A percentile compares a stretch with the other conserved stretches of the same genome.
Conservation (phyloP, 2,797 vertebrate species). For the Acanthopagrus latus region DNA sequence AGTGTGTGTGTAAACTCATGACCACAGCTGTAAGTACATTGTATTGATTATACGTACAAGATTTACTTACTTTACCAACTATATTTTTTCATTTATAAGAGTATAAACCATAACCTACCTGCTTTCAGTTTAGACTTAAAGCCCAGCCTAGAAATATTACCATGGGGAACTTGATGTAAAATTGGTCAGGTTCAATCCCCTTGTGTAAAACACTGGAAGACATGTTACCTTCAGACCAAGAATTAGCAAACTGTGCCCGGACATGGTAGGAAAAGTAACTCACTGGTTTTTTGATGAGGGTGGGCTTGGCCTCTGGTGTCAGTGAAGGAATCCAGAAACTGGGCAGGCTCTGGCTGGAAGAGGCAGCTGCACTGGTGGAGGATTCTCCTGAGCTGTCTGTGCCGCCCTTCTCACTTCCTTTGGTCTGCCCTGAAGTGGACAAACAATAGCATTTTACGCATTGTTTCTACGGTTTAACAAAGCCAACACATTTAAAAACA, state of each 20-base stretch:
- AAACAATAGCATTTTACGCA: neutral
- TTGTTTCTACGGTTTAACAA: too few species aligned
- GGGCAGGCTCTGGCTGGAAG: constrained; percentile 79
- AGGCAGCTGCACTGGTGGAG: constrained; percentile 39
- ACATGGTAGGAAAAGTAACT: constrained; percentile 50
- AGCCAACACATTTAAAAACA: neutral
- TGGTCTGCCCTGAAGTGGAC: constrained; percentile 48
- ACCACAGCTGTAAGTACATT: too few species aligned
- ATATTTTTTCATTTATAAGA: too few species aligned
- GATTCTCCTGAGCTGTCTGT: constrained; percentile 53
- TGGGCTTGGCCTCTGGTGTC: constrained; percentile 91
- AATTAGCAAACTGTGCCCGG: neutral
- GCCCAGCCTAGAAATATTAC: too few species aligned
- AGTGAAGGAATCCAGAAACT: constrained; percentile 94
- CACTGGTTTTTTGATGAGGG: constrained; percentile 90
- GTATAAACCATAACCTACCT: too few species aligned
- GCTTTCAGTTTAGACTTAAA: too few species aligned
- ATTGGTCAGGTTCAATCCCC: neutral
- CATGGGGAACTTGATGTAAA: too few species aligned
- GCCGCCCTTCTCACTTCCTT: constrained; percentile 26
- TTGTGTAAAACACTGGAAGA: neutral
- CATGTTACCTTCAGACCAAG: neutral
- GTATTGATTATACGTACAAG: too few species aligned
- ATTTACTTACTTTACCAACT: too few species aligned
- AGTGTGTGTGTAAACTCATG: too few species aligned